Conservation (phyloP, 2,113 vertebrate genomes). For the Scopus umbretta region DNA sequence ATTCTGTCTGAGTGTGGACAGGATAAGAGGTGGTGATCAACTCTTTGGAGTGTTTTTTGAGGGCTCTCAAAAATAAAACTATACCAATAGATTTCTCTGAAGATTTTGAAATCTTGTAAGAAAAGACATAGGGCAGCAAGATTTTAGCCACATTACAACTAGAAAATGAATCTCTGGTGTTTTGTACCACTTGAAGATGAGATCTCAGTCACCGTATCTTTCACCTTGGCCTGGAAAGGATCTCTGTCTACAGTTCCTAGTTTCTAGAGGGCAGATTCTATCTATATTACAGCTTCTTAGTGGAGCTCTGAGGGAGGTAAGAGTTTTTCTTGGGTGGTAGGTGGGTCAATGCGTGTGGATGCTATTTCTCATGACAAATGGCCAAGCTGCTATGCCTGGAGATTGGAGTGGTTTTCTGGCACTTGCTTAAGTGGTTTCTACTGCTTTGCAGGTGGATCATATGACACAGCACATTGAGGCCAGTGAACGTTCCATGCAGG, state of each 20-base stretch:
- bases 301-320: neutral
- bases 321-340: neutral
- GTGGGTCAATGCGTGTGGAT: neutral
- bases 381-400: neutral
- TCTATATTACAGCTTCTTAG: neutral
- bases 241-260: neutral
- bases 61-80: neutral
- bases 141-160: neutral
- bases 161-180: neutral
- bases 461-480: slow-evolving; percentile 80
- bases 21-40: neutral
- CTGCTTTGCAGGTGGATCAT: slow-evolving; percentile 78
- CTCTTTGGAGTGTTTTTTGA: neutral
- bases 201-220: neutral
- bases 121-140: neutral
- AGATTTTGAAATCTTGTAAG: neutral
- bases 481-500: slow-evolving; percentile 79
- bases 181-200: neutral
- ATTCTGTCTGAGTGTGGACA: neutral
- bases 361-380: accelerated
- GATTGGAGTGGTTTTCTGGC: neutral
- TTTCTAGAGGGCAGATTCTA: neutral
- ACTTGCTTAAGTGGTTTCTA: neutral
- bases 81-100: neutral
- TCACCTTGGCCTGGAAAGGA: neutral